These are phyloP conservation scores for Mechanitis messenoides DNA, from an alignment of 2,888 invertebrate species.

Conservation along the genomic window DNA sequence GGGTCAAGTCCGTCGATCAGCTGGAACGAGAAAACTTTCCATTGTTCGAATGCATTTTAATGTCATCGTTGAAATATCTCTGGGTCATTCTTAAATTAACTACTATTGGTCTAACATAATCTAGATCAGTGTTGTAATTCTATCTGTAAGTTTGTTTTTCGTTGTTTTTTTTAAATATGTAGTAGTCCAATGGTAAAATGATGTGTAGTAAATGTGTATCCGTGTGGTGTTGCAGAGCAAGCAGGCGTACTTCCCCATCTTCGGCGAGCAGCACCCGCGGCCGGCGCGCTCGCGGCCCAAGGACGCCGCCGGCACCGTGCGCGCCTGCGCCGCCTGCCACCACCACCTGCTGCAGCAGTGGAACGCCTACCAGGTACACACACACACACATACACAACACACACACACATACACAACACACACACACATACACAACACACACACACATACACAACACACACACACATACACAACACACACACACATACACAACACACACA, in stretches of 20 bases:
- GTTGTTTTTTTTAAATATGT: too few relatives aligned
- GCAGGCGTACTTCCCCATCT: constrained; percentile 84
- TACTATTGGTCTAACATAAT: too few relatives aligned
- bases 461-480: too few relatives aligned
- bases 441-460: too few relatives aligned
- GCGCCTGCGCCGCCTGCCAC: constrained; percentile 90
- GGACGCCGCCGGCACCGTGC: constrained; percentile 86
- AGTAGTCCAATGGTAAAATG: too few relatives aligned
- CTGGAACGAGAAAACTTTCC: constrained; percentile 16
- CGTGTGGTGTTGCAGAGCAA: constrained; percentile 54
- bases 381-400: constrained; percentile 1
- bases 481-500: constrained; percentile 23
- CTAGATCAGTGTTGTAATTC: too few relatives aligned
- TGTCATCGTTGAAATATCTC: too few relatives aligned
- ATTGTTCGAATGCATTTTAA: constrained; percentile 1
- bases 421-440: too few relatives aligned
- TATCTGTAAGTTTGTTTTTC: too few relatives aligned
- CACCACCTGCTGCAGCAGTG: constrained; percentile 92
- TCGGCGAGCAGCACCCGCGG: constrained; percentile 87
- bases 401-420: constrained; percentile 5
- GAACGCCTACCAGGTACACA: constrained; percentile 83
- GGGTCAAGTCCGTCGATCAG: constrained; percentile 19
- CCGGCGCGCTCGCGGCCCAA: constrained; percentile 91
- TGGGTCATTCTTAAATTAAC: too few relatives aligned
- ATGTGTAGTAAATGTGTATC: too few relatives aligned